A percentile compares a stretch with the other conserved stretches of the same genome.
phyloP scores from a whole-genome alignment of 2,888 invertebrate species.

The Rosalia funebris region DNA sequence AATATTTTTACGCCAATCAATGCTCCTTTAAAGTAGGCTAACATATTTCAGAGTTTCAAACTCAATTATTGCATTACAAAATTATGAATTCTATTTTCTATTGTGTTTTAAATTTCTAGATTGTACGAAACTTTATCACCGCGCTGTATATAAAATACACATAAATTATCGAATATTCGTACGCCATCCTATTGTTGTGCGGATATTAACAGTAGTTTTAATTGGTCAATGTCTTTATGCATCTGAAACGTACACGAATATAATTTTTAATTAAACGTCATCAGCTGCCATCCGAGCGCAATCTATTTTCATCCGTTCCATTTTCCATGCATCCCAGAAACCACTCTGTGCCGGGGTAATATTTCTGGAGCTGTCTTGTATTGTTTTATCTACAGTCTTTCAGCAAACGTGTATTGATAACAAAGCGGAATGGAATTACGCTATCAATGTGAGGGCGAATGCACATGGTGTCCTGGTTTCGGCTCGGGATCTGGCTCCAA shows the following conservation, averaged over 20 bases:
- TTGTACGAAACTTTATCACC: no score
- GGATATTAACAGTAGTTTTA: no score
- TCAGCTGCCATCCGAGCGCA: conserved; percentile 4
- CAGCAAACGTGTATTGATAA: conserved; percentile 38
- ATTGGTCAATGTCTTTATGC: no score
- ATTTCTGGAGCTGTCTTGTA: conserved; percentile 30
- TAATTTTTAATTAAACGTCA: conserved; percentile 5
- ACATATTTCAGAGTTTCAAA: no score
- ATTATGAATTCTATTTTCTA: no score
- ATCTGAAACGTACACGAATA: not conserved
- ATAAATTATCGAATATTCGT: no score
- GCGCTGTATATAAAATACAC: no score
- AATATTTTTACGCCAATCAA: no score
- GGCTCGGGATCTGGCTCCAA: not conserved
- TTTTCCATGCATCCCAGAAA: conserved; percentile 18
- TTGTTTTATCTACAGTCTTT: conserved; percentile 33
- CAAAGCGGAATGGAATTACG: conserved; percentile 40
- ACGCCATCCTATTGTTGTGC: no score
- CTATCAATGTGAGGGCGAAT: conserved; percentile 36
- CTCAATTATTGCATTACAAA: no score
- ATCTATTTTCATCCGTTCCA: conserved; percentile 7
- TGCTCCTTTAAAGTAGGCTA: no score
- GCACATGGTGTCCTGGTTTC: conserved; percentile 40
- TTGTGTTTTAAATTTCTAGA: no score
- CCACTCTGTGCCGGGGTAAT: conserved; percentile 18